Evolutionary conservation across 2,797 vertebrate species (phyloP), one percentile per base, ranked within the genome.

Genomic region (Lithobates pipiens): DNA sequence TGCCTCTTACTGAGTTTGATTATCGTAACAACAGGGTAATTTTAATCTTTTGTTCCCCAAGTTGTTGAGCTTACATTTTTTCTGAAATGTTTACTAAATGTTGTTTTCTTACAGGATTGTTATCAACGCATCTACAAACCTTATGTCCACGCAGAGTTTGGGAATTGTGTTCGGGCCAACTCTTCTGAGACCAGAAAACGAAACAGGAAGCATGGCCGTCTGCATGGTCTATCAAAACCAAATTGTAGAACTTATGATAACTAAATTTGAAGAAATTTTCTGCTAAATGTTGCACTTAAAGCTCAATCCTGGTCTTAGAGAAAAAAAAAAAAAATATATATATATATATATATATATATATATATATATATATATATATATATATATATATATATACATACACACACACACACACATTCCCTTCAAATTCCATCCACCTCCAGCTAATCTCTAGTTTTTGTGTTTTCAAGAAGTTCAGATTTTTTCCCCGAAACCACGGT

Each of bases 211-310:
- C 92, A 96, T 99, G 96, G 97, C 97, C 0, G 88, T 98, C 74
- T 95, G 97, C 92, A 97, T 98, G 97, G 93, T 98, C 23, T 99
- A 97, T 92, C 97, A 99, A 94, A 99, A 97, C 92, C 97, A 99
- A 92, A 96, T 99, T 67, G 95, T 97, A 39, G 97, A 99, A 93
- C 95, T 97, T 89, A 96, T 99, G 92, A 91, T 99, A 86, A 94
- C 91, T 0, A 95, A 98, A 89, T 97, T 94, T 89, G 90, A 83
- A 83, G 93, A 95, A 89, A 96, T 99, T 91, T 99, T 99, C 91
- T 65, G 92, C 91, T 93, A 61, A 83, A 42, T 44, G 11, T 65
- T 50, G 11, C 32, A 36, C 67, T 70, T 16, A 75, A 61, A 61
- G 8, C 18, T 23, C 21, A 61, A 61, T 1, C 1, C 7, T 2